Conservation (phyloP, 2,888 invertebrate species). For the Deladenus siricidicola region DNA sequence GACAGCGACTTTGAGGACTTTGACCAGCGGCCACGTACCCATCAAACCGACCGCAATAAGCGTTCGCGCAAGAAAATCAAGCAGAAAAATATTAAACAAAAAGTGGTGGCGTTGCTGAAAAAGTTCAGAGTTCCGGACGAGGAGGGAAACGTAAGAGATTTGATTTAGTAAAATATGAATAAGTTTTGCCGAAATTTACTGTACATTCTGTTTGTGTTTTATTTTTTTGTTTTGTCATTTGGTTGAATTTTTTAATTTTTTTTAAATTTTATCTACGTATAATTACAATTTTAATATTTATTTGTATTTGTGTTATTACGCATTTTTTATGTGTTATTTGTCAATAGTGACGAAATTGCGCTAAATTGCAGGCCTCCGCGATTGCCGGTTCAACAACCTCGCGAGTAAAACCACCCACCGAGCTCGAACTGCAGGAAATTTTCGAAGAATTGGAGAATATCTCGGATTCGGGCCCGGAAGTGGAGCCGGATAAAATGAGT, state of each 20-base stretch:
- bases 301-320: too few species aligned
- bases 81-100: conserved; percentile 76
- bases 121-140: conserved; percentile 66
- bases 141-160: conserved; percentile 58
- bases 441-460: conserved; percentile 89
- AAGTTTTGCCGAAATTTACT: too few species aligned
- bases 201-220: too few species aligned
- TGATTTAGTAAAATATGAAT: not conserved
- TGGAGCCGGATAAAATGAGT: conserved; percentile 40
- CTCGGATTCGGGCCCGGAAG: conserved; percentile 74
- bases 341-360: not conserved
- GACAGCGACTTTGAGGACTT: conserved; percentile 23
- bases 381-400: conserved; percentile 18
- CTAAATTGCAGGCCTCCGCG: conserved; percentile 9
- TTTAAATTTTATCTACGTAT: not conserved
- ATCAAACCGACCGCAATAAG: not conserved
- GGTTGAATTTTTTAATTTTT: not conserved
- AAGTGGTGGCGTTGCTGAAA: conserved; percentile 84
- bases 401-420: conserved; percentile 32
- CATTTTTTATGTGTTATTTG: too few species aligned
- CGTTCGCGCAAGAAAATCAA: conserved; percentile 28
- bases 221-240: not conserved
- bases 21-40: not conserved
- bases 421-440: conserved; percentile 42
- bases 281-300: too few species aligned